These are phyloP conservation scores for Melipona bicolor DNA, from an alignment of 2,888 invertebrate species.

Conservation along the genomic window DNA sequence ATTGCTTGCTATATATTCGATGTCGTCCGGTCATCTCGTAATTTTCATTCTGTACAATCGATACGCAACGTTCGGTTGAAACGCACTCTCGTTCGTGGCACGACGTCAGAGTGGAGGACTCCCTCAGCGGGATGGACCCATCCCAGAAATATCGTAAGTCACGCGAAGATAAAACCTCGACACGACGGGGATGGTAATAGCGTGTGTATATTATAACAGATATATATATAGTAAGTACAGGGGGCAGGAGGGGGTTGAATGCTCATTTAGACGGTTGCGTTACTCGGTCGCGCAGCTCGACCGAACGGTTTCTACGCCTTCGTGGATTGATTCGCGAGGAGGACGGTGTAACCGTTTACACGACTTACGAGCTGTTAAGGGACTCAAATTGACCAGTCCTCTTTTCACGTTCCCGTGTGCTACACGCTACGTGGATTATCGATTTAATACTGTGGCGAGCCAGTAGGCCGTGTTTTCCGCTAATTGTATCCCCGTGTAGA, in stretches of 20 bases:
- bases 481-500: slow-evolving; percentile 55
- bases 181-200: background rate
- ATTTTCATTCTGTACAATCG: background rate
- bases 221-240: background rate
- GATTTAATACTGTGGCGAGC: slow-evolving; percentile 49
- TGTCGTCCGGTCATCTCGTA: background rate
- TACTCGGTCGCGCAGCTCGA: background rate
- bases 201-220: background rate
- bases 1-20: background rate
- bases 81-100: background rate
- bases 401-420: slow-evolving; percentile 48
- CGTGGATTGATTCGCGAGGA: slow-evolving; percentile 9
- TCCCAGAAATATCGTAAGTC: background rate
- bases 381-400: slow-evolving; percentile 40
- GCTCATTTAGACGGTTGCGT: slow-evolving; percentile 8
- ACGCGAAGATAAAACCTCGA: background rate
- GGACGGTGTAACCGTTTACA: background rate
- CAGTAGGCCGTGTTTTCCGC: slow-evolving; percentile 59
- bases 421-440: slow-evolving; percentile 52
- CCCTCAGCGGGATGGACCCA: background rate
- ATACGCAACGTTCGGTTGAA: background rate
- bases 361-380: slow-evolving; percentile 13
- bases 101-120: background rate
- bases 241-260: background rate
- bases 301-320: slow-evolving; percentile 1